Evolutionary conservation across 2,888 invertebrate genomes (phyloP).

Genomic region (Acleris sparsana): DNA sequence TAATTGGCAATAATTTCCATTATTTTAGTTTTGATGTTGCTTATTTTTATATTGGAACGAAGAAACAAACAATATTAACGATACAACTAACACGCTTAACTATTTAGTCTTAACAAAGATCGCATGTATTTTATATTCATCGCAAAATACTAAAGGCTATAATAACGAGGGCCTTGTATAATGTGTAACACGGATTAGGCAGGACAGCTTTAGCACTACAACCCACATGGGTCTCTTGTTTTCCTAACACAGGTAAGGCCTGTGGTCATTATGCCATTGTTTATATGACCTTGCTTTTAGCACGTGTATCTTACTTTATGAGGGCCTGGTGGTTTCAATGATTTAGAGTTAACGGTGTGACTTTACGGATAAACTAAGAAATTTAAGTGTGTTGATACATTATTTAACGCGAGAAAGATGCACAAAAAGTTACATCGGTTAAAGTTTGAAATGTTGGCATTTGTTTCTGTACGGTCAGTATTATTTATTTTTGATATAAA

Average conservation of each 20-base stretch:
- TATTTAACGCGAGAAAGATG: too few relatives aligned
- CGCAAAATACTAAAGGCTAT: slow-evolving; percentile 17
- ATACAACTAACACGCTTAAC: neutral
- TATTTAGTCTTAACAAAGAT: neutral
- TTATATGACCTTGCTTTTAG: slow-evolving; percentile 11
- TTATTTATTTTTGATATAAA: too few relatives aligned
- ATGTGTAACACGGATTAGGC: slow-evolving; percentile 32
- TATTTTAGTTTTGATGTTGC: too few relatives aligned
- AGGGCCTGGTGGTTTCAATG: neutral
- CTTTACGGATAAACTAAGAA: neutral
- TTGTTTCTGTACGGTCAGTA: too few relatives aligned
- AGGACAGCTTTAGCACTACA: slow-evolving; percentile 26
- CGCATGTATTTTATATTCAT: slow-evolving; percentile 7
- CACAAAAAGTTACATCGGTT: too few relatives aligned
- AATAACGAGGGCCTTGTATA: slow-evolving; percentile 22
- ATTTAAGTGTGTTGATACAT: too few relatives aligned
- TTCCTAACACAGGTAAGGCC: slow-evolving; percentile 26
- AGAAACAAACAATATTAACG: too few relatives aligned
- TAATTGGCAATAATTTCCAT: too few relatives aligned
- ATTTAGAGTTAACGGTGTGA: neutral
- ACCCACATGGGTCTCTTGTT: slow-evolving; percentile 34
- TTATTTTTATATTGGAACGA: too few relatives aligned
- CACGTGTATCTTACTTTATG: too few relatives aligned
- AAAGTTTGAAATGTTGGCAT: too few relatives aligned
- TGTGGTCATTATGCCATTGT: slow-evolving; percentile 21